A percentile compares a stretch with the other conserved stretches of the same genome.
Evolutionary conservation across 2,113 vertebrate species (phyloP).

Genomic region (Petroica traversi): DNA sequence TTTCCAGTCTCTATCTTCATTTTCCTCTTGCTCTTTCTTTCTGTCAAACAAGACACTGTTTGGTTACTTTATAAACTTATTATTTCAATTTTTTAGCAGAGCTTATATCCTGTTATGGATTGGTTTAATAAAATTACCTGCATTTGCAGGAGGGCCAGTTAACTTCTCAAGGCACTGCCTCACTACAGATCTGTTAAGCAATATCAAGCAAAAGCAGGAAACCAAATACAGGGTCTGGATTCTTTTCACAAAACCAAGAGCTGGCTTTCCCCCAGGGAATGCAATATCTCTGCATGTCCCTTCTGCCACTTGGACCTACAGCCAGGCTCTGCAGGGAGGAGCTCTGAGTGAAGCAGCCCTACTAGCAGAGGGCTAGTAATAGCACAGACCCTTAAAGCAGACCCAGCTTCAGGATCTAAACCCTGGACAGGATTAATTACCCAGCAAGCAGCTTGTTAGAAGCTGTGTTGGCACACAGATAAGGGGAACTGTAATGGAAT

Average conservation of each 20-base stretch:
- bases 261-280: neutral
- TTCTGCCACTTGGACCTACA: neutral
- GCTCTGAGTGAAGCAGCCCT: neutral
- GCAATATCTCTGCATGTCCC: rapidly evolving
- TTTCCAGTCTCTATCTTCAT: neutral
- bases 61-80: neutral
- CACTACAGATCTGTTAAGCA: neutral
- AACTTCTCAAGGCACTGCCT: neutral
- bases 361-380: neutral
- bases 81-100: neutral
- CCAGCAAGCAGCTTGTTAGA: constrained; percentile 68
- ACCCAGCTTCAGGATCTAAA: constrained; percentile 32
- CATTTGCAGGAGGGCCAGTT: neutral
- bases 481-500: constrained; percentile 66
- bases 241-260: neutral
- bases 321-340: neutral
- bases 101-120: neutral
- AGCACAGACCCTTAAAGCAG: constrained; percentile 11
- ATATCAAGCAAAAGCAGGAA: neutral
- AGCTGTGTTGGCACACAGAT: constrained; percentile 56
- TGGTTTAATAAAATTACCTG: neutral
- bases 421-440: constrained; percentile 69
- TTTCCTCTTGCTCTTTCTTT: neutral
- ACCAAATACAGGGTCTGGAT: neutral
- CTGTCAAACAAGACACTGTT: neutral